phyloP scores from a whole-genome alignment of 2,797 vertebrate genomes.

The Bradypodion pumilum region DNA sequence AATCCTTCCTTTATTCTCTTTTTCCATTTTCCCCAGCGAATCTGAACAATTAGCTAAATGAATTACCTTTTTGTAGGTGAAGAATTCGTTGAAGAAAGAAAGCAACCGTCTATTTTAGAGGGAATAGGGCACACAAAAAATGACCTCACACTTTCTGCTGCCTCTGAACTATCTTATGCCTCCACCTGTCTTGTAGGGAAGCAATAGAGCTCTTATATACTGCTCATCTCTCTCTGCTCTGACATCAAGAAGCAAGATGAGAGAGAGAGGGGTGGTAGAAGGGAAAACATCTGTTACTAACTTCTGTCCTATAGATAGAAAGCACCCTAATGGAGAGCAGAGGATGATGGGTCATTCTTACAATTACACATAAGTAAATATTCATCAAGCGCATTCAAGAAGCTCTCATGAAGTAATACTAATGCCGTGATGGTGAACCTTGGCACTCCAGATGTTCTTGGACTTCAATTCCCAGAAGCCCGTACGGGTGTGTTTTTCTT shows the following conservation, averaged over 20 bases:
- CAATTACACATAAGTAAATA: slow-evolving; percentile 49
- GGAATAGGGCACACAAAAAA: slow-evolving; percentile 31
- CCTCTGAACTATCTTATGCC: slow-evolving; percentile 49
- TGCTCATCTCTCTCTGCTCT: slow-evolving; percentile 63
- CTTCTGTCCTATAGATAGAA: slow-evolving; percentile 55
- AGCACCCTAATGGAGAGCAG: slow-evolving; percentile 57
- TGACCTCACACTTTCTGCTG: slow-evolving; percentile 46
- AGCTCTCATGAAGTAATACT: slow-evolving; percentile 19
- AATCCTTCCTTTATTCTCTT: not conserved
- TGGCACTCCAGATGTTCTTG: no score
- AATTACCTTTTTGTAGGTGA: slow-evolving; percentile 69
- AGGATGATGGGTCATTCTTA: slow-evolving; percentile 48
- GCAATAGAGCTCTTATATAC: slow-evolving; percentile 69
- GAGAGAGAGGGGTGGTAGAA: slow-evolving; percentile 43
- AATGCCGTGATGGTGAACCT: no score
- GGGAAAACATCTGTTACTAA: slow-evolving; percentile 55
- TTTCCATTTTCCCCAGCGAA: no score
- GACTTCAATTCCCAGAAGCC: no score
- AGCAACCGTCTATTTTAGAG: slow-evolving; percentile 37
- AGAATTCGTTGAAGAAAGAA: slow-evolving; percentile 34
- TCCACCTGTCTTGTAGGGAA: slow-evolving; percentile 42
- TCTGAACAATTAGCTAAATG: not conserved
- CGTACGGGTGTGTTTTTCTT: no score
- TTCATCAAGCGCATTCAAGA: slow-evolving; percentile 40
- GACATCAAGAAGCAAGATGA: slow-evolving; percentile 69